A percentile compares a stretch with the other conserved stretches of the same genome.
Conservation (phyloP, 2,113 vertebrate genomes). For the Dascyllus trimaculatus region DNA sequence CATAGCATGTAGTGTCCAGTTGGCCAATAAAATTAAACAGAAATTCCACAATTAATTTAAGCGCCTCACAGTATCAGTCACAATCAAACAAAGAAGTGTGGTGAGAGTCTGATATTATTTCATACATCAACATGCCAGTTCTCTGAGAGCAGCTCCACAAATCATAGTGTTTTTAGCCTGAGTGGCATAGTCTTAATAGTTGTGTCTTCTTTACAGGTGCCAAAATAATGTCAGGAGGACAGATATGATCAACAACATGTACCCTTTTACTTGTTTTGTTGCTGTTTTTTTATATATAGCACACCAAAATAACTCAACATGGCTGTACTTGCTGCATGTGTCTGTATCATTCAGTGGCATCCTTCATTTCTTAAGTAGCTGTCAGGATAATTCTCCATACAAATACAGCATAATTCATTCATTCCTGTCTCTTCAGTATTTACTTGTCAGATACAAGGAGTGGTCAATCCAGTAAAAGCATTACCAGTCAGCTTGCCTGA, state of each 20-base stretch:
- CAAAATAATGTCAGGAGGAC: slow-evolving; percentile 14
- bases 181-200: not conserved
- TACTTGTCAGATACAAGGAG: slow-evolving; percentile 30
- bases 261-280: not conserved
- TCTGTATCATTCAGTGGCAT: slow-evolving; percentile 18
- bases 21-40: slow-evolving; percentile 76
- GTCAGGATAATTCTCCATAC: slow-evolving; percentile 25
- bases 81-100: slow-evolving; percentile 61
- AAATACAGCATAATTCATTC: slow-evolving; percentile 11
- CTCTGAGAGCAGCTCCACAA: slow-evolving; percentile 21
- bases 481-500: not conserved
- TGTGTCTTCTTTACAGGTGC: not conserved
- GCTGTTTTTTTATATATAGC: not conserved
- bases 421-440: slow-evolving; percentile 7
- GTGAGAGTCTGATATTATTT: slow-evolving; percentile 51
- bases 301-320: not conserved
- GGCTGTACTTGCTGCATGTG: not conserved
- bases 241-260: slow-evolving; percentile 10
- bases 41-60: slow-evolving; percentile 71
- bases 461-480: slow-evolving; percentile 9
- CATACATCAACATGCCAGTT: slow-evolving; percentile 21
- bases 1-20: slow-evolving; percentile 60
- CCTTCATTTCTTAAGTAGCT: slow-evolving; percentile 51
- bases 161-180: slow-evolving; percentile 1
- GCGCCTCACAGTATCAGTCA: slow-evolving; percentile 59